A percentile compares a stretch with the other conserved stretches of the same genome.
These are phyloP conservation scores for Rhinoptilus africanus DNA, from an alignment of 2,113 vertebrate genomes.

Conservation along the genomic window DNA sequence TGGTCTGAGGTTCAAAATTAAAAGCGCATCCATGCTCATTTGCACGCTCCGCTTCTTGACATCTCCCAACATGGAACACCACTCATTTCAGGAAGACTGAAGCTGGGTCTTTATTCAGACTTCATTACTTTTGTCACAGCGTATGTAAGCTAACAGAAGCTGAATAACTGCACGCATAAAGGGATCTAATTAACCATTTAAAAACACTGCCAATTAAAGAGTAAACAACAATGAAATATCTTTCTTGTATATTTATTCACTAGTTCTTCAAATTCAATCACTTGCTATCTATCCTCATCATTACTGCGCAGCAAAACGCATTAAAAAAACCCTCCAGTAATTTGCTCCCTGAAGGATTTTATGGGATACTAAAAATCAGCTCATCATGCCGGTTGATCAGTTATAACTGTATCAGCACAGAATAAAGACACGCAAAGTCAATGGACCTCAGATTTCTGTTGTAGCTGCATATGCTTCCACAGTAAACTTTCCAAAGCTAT, in stretches of 20 bases:
- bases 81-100: background rate
- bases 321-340: background rate
- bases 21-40: background rate
- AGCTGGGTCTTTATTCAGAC: background rate
- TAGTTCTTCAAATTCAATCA: background rate
- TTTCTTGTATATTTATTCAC: background rate
- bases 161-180: background rate
- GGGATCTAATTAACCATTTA: background rate
- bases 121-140: background rate
- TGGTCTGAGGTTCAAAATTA: background rate
- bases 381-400: background rate
- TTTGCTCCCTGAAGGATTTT: background rate
- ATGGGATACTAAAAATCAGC: background rate
- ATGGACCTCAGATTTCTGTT: background rate
- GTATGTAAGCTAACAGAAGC: background rate
- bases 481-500: background rate
- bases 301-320: background rate
- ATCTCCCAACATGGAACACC: background rate
- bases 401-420: background rate
- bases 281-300: background rate
- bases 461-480: background rate
- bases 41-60: background rate
- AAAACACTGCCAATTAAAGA: background rate
- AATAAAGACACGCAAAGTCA: background rate
- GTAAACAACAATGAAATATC: background rate